Evolutionary conservation across 53 echinoderm and acorn worm species (phyloP).

Genomic region (Astropecten irregularis): DNA sequence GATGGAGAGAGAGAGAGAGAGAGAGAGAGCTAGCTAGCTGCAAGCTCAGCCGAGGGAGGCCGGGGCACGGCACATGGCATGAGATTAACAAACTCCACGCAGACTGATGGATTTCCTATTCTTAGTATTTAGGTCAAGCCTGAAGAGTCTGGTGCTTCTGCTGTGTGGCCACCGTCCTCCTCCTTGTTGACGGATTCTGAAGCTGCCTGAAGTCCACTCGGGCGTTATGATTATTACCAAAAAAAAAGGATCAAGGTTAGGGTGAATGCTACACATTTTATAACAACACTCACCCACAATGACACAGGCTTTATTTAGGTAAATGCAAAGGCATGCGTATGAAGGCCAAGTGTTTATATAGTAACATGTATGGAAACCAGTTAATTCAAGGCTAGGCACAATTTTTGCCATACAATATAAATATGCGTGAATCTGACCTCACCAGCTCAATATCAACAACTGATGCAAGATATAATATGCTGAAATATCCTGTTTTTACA

Average conservation of each 20-base stretch:
- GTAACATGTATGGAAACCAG: too few species aligned
- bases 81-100: neutral
- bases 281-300: too few species aligned
- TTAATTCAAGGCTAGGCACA: too few species aligned
- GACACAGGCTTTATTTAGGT: too few species aligned
- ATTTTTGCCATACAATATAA: too few species aligned
- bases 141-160: slow-evolving; percentile 7
- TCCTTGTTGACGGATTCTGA: slow-evolving; percentile 36
- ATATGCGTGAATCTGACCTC: too few species aligned
- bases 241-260: slow-evolving; percentile 47
- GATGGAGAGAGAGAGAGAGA: neutral
- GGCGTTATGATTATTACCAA: slow-evolving; percentile 27
- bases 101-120: slow-evolving; percentile 20
- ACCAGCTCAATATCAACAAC: too few species aligned
- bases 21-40: neutral
- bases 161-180: too few species aligned
- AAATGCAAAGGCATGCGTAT: too few species aligned
- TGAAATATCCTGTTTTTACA: too few species aligned
- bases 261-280: neutral
- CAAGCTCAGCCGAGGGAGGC: neutral
- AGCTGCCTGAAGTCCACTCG: neutral
- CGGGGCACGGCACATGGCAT: neutral
- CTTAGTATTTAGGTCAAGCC: slow-evolving; percentile 51
- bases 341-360: too few species aligned
- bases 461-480: too few species aligned